Evolutionary conservation across 2,888 invertebrate genomes (phyloP), one percentile per base, ranked within the genome.

Genomic region (Caenorhabditis imperialis): DNA sequence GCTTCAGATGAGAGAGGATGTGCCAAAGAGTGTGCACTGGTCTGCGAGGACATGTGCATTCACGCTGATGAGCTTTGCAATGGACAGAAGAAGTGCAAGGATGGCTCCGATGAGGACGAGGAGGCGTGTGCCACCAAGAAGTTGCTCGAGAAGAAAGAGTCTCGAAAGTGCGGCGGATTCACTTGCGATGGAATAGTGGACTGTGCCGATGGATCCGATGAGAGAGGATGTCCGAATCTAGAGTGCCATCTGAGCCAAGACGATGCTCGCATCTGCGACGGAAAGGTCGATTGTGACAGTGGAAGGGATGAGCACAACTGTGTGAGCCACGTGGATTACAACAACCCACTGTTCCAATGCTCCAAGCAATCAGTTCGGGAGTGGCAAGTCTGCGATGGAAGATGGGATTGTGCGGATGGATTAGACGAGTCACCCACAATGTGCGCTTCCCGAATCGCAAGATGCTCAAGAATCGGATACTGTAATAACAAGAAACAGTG

Each of bases 31-130:
- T 65, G 62, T 30, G 44, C 63, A n/a, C 92, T 92, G 88, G 90
- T 89, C 40, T 90, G 91, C 77, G 92, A 92, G 48, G 92, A 92
- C 0, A 91, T 91, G 37, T 94, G 94, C 89, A 92, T 93, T 85
- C 92, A 45, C 23, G 91, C 91, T 45, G 90, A 91, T 35, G 93
- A 93, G 93, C 90, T 92, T 57, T 93, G 94, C 84, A 92, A 93
- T 89, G 91, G 92, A 14, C 90, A 91, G 62, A 91, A 91, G 77
- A 93, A 94, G 89, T 94, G 94, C 86, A 92, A 92, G 89, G 93
- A 93, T 88, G 91, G 91, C 84, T 92, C 92, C 47, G 94, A 94
- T 89, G 94, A 94, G 90, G 88, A 89, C 48, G 91, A 92, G 89
- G 94, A 94, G 89, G 57, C 50, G 25, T 54, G 70, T 50, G 55